Evolutionary conservation across 2,797 vertebrate genomes (phyloP).

Genomic region (Coregonus suidteri): DNA sequence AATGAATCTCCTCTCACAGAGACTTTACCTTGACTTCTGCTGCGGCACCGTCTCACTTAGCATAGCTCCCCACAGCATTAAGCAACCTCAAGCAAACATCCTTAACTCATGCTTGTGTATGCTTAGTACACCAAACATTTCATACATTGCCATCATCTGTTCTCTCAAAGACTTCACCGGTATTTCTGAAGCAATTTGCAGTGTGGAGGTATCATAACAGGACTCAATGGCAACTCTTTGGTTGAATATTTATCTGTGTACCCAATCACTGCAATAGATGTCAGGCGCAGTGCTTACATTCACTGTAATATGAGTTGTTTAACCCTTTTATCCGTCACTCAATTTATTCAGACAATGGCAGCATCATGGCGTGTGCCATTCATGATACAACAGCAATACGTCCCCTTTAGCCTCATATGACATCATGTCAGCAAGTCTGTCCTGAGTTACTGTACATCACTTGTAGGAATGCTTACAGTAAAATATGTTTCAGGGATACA

Average conservation of each 20-base stretch:
- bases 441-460: no score
- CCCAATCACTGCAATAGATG: background rate
- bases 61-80: conserved; percentile 23
- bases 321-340: no score
- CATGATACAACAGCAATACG: no score
- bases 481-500: no score
- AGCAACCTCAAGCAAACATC: conserved; percentile 48
- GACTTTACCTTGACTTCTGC: conserved; percentile 12
- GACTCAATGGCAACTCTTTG: background rate
- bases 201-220: conserved; percentile 1
- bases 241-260: background rate
- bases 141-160: conserved; percentile 18
- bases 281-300: background rate
- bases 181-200: conserved; percentile 9
- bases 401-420: no score
- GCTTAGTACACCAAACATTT: conserved; percentile 28
- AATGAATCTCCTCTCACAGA: conserved; percentile 31
- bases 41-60: conserved; percentile 24
- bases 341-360: no score
- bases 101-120: conserved; percentile 35
- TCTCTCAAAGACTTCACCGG: conserved; percentile 43
- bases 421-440: no score
- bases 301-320: no score
- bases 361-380: no score
- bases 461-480: no score